Evolutionary conservation across 2,113 vertebrate genomes (phyloP).

Genomic region (Platysteira castanea): DNA sequence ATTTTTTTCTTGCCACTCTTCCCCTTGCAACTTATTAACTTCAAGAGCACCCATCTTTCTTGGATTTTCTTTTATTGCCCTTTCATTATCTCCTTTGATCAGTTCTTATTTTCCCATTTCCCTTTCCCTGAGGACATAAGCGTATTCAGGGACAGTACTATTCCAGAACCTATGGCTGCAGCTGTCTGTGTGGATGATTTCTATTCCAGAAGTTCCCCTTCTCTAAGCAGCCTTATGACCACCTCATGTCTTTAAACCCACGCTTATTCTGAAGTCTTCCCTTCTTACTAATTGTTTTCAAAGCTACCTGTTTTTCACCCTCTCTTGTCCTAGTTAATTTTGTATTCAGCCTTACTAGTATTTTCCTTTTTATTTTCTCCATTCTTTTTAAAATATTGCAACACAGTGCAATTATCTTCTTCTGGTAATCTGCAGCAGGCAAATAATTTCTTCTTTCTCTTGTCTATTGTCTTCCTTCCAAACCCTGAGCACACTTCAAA

Average conservation of each 20-base stretch:
- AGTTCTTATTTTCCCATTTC: background rate
- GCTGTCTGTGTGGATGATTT: background rate
- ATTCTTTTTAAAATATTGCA: background rate
- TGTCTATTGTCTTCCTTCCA: background rate
- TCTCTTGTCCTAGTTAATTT: background rate
- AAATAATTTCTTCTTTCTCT: background rate
- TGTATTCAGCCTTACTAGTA: background rate
- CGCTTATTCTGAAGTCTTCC: background rate
- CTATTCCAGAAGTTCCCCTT: background rate
- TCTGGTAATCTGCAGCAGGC: background rate
- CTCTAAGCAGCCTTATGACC: background rate
- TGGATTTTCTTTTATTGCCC: background rate
- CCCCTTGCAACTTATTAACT: background rate
- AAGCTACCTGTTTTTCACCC: background rate
- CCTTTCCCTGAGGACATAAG: background rate
- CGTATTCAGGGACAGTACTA: background rate
- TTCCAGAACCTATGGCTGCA: background rate
- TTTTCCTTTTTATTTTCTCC: background rate
- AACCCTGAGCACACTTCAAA: background rate
- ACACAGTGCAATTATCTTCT: background rate
- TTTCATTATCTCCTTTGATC: background rate
- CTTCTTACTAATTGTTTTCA: background rate
- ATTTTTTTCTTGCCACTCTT: background rate
- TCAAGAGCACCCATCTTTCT: background rate
- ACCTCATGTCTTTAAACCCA: background rate